These are phyloP conservation scores for Cotesia congregata DNA, from an alignment of 2,888 invertebrate species.

Conservation along the genomic window DNA sequence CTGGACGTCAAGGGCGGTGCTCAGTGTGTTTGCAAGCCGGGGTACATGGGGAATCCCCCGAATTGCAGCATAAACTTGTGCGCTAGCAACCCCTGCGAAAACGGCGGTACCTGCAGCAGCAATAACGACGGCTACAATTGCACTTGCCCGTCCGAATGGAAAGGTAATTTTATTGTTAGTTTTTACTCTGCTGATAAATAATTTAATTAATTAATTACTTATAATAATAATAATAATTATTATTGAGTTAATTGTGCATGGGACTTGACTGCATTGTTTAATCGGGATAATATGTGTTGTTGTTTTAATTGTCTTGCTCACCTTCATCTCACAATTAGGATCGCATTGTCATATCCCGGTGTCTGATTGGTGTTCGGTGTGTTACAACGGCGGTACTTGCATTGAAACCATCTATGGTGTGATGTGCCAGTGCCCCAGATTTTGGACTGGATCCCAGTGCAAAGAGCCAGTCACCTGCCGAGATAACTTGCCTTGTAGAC, in stretches of 20 bases:
- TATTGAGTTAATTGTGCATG: neutral
- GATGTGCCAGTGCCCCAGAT: conserved; percentile 61
- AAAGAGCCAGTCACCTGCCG: conserved; percentile 67
- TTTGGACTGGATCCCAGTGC: conserved; percentile 70
- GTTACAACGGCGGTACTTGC: conserved; percentile 73
- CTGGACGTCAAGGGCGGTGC: conserved; percentile 71
- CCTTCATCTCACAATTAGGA: conserved; percentile 50
- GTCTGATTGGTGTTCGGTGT: conserved; percentile 62
- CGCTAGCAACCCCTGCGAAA: conserved; percentile 79
- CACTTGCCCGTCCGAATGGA: conserved; percentile 79
- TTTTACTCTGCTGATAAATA: neutral
- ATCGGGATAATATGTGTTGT: neutral
- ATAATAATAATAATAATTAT: neutral
- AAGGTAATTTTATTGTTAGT: conserved; percentile 71
- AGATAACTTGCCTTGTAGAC: conserved; percentile 73
- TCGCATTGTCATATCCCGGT: conserved; percentile 55
- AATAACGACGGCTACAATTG: conserved; percentile 77
- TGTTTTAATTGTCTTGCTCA: conserved; percentile 18
- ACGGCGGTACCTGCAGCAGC: conserved; percentile 81
- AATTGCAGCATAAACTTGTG: conserved; percentile 74
- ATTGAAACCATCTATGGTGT: conserved; percentile 60
- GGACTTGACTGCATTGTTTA: neutral
- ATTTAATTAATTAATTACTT: neutral
- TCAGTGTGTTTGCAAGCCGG: conserved; percentile 78
- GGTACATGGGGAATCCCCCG: conserved; percentile 70